Evolutionary conservation across 2,797 vertebrate species (phyloP).

Genomic region (Pachyuromys duprasi): DNA sequence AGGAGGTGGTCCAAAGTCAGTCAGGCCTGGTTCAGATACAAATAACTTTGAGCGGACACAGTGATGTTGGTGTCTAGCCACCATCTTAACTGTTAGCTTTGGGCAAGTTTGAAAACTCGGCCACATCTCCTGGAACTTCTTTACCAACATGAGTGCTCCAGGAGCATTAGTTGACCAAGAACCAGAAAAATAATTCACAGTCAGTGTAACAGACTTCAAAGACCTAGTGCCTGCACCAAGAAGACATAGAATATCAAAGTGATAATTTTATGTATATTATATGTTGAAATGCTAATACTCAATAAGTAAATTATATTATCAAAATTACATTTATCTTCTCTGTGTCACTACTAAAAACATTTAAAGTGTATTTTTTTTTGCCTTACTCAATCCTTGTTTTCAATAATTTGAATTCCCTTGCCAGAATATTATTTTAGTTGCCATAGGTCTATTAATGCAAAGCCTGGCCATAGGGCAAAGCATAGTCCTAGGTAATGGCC

Average conservation of each 20-base stretch:
- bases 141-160: not conserved
- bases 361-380: not conserved
- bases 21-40: not conserved
- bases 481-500: not conserved
- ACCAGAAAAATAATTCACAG: not conserved
- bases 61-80: not conserved
- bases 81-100: not conserved
- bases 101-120: not conserved
- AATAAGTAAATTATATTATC: not conserved
- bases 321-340: not conserved
- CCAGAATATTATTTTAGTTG: not conserved
- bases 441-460: not conserved
- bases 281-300: not conserved
- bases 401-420: constrained; percentile 16
- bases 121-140: not conserved
- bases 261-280: constrained; percentile 12
- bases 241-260: not conserved
- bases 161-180: not conserved
- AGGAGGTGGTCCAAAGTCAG: not conserved
- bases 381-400: not conserved
- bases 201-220: not conserved
- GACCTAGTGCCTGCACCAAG: not conserved
- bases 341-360: not conserved
- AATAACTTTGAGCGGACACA: not conserved
- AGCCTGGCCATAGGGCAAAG: not conserved